Base-by-base conservation (phyloP, 2,113 vertebrate species). In the Mugil cephalus region DNA sequence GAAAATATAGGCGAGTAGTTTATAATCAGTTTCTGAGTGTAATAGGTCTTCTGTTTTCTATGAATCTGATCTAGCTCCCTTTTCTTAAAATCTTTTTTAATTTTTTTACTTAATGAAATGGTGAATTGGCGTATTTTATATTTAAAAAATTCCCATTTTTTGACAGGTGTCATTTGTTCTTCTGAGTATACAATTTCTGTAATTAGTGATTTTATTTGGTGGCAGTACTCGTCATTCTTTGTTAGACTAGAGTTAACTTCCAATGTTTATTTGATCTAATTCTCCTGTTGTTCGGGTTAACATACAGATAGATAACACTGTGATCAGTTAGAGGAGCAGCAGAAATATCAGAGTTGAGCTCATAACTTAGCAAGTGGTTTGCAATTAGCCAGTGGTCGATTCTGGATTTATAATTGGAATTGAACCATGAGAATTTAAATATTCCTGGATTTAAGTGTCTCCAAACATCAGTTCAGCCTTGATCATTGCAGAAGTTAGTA, bases 11-110 rank as follows among this genome's bases (percentile, higher is more conserved):
- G 51, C 15, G 4, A 53, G 4, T 3, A 53, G 5, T 30, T 34
- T 59, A 8, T 59, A 59, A 9, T 59, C 56, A 38, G 17, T 59
- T 59, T 42, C 38, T 42, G 8, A 42, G 10, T 1, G 56, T 42
- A 9, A 42, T 59, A 43, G 56, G 56, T 15, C 56, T 59, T 43
- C 38, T 34, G 7, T 40, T 42, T 14, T 59, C 39, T 9, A 59
- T 24, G 1, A 42, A 2, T 24, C 17, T 59, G 1, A 30, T 52
- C 50, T 2, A n/a, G n/a, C n/a, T n/a, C n/a, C n/a, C n/a, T n/a
- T n/a, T n/a, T n/a, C n/a, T n/a, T 36, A 17, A 4, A 0, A n/a
- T n/a, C n/a, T n/a, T n/a, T n/a, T n/a, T n/a, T n/a, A n/a, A n/a
- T n/a, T n/a, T n/a, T n/a, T n/a, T n/a, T n/a, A n/a, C n/a, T n/a